Conservation (phyloP, 2,113 vertebrate genomes). For the Urocolius indicus region DNA sequence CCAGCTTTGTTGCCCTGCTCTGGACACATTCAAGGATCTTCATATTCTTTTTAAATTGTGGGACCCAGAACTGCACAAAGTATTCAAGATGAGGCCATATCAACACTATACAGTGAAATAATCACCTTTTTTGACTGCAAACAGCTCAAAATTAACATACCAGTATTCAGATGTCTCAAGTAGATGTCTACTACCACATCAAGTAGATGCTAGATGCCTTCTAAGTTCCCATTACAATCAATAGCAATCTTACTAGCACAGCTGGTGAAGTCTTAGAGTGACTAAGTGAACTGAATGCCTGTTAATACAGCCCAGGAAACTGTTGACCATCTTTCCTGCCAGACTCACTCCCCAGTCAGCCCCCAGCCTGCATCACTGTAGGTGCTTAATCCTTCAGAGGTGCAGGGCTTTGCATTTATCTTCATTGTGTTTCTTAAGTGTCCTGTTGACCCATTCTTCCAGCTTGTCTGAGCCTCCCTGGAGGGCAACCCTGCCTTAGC, state of each 20-base stretch:
- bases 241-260: background rate
- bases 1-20: background rate
- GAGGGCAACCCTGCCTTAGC: background rate
- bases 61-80: background rate
- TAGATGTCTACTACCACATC: background rate
- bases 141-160: background rate
- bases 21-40: background rate
- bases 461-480: background rate
- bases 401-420: background rate
- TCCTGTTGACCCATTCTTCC: background rate
- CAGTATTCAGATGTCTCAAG: background rate
- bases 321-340: background rate
- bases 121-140: background rate
- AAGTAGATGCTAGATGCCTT: background rate
- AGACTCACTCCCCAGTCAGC: background rate
- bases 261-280: background rate
- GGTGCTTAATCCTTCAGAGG: background rate
- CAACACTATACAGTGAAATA: background rate
- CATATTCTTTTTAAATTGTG: background rate
- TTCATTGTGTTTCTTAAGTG: background rate
- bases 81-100: background rate
- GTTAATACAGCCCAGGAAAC: background rate
- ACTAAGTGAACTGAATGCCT: background rate
- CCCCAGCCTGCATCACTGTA: background rate
- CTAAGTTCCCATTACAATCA: background rate